Percentiles rank a stretch among this genome's conserved stretches.
phyloP scores from a whole-genome alignment of 2,888 invertebrate genomes.

The Drosophila maculinotata region DNA sequence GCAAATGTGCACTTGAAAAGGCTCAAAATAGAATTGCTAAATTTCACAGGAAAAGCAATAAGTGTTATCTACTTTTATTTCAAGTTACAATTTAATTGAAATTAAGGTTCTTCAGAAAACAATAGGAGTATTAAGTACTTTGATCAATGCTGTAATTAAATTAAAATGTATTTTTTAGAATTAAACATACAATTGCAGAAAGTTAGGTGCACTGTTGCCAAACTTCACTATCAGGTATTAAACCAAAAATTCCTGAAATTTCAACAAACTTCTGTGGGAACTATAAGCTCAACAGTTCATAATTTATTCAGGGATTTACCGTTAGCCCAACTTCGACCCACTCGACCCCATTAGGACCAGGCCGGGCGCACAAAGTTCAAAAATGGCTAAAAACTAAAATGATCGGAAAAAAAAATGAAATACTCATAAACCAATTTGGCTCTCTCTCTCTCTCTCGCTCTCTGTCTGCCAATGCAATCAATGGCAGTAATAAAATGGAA shows the following conservation, averaged over 20 bases:
- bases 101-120: no score
- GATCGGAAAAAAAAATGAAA: conserved; percentile 30
- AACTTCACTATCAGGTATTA: conserved; percentile 14
- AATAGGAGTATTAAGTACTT: no score
- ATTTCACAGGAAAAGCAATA: not conserved
- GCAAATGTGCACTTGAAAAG: no score
- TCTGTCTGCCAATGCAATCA: conserved; percentile 25
- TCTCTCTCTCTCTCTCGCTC: not conserved
- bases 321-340: not conserved
- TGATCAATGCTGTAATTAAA: no score
- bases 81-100: no score
- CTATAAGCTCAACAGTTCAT: conserved; percentile 19
- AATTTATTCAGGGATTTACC: conserved; percentile 45
- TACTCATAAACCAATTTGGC: conserved; percentile 39
- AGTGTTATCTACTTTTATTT: no score
- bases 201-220: conserved; percentile 18
- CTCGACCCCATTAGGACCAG: conserved; percentile 14
- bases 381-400: conserved; percentile 9
- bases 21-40: not conserved
- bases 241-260: conserved; percentile 4
- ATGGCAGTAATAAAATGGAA: conserved; percentile 30
- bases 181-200: not conserved
- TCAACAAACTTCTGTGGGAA: conserved; percentile 13
- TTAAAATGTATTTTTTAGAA: not conserved
- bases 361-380: conserved; percentile 8